These are phyloP conservation scores for Parauchenoglanis punctatus DNA, from an alignment of 2,797 vertebrate genomes.

Conservation along the genomic window DNA sequence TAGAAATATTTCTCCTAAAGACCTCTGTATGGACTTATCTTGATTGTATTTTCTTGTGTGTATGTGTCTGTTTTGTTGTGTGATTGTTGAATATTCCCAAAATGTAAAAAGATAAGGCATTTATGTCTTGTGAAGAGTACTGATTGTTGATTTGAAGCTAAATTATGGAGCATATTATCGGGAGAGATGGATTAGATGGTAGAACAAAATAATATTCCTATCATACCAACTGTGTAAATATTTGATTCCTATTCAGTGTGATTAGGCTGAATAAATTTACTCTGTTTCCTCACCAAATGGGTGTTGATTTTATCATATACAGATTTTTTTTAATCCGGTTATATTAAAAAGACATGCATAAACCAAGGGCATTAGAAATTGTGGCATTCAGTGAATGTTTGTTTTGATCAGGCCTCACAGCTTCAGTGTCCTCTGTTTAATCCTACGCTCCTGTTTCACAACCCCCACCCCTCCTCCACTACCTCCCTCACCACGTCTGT, in stretches of 20 bases:
- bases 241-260: constrained; percentile 47
- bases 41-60: neutral
- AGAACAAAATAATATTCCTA: constrained; percentile 42
- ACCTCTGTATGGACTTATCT: neutral
- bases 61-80: constrained; percentile 8
- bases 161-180: constrained; percentile 31
- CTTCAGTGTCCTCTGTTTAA: neutral
- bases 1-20: neutral
- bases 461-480: neutral
- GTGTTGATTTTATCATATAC: constrained; percentile 30
- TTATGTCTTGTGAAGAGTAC: constrained; percentile 34
- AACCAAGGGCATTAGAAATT: neutral
- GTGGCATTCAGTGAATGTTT: neutral
- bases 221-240: constrained; percentile 57
- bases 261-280: constrained; percentile 51
- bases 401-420: neutral
- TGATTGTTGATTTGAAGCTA: constrained; percentile 36
- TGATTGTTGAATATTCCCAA: constrained; percentile 9
- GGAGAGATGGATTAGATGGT: constrained; percentile 30
- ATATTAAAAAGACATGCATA: constrained; percentile 2
- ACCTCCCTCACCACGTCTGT: neutral
- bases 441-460: neutral
- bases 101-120: constrained; percentile 38
- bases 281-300: constrained; percentile 36
- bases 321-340: constrained; percentile 13